phyloP scores from a whole-genome alignment of 2,888 invertebrate genomes.

The Drosophila siamana region DNA sequence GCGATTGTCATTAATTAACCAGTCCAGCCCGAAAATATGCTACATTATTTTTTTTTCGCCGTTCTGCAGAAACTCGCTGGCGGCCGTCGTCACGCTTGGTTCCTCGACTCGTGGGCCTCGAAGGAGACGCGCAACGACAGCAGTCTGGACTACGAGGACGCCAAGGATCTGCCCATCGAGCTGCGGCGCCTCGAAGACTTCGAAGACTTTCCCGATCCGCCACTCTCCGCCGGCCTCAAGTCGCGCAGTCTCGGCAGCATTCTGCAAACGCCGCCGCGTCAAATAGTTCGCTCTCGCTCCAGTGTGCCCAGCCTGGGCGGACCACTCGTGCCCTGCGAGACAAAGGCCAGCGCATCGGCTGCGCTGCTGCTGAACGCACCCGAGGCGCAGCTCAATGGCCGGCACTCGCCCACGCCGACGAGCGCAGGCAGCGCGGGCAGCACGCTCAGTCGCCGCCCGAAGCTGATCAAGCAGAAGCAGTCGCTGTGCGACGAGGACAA shows the following conservation, averaged over 20 bases:
- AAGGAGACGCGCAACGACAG: conserved; percentile 87
- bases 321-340: conserved; percentile 66
- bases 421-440: conserved; percentile 49
- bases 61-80: conserved; percentile 90
- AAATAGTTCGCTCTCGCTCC: conserved; percentile 91
- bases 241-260: conserved; percentile 94
- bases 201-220: conserved; percentile 87
- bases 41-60: conserved; percentile 3
- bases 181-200: conserved; percentile 91
- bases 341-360: conserved; percentile 50
- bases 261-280: conserved; percentile 90
- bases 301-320: conserved; percentile 90
- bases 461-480: conserved; percentile 94
- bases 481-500: conserved; percentile 90
- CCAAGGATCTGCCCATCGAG: conserved; percentile 94
- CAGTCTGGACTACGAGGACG: conserved; percentile 88
- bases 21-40: too few species aligned
- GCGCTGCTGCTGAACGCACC: conserved; percentile 48
- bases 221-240: conserved; percentile 89
- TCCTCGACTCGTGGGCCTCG: conserved; percentile 92
- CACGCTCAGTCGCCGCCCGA: conserved; percentile 86
- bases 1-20: neutral
- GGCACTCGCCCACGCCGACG: conserved; percentile 69
- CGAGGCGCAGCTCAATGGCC: conserved; percentile 58
- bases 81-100: conserved; percentile 90